Base-by-base conservation (phyloP, 2,797 vertebrate species). In the Ibycter americanus region DNA sequence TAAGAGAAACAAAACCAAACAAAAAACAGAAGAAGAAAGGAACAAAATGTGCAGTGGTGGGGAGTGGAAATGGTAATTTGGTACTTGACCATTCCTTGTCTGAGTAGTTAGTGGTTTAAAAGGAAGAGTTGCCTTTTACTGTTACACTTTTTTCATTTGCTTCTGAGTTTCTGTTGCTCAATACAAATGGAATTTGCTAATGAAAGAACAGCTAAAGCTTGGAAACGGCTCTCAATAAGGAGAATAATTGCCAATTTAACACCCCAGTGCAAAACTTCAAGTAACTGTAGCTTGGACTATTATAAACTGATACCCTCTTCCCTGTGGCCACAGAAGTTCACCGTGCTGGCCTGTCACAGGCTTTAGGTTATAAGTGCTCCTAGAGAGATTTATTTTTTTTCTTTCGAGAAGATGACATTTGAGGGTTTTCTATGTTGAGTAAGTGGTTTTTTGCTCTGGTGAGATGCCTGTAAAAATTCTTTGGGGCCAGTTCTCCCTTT, bases 121-220 rank as follows among this genome's bases (percentile, higher is more conserved):
- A 31, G 32, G 66, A 78, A 74, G 59, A 78, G 55, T 78, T 95
- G 62, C 72, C 93, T 96, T 97, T 95, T 63, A 72, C 76, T 21
- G 2, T 79, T 42, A 67, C 58, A 40, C 58, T 87, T 62, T 42
- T 77, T 95, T 79, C 29, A 8, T 93, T 97, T 84, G 79, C 82
- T 93, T 95, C 87, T 67, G 42, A 66, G 38, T 96, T 97, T 96
- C 92, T 90, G 11, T 94, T 83, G 85, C 87, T 90, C 77, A 29
- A 12, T 88, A 82, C 87, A 80, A 76, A 70, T 32, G 80, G 92
- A 76, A 96, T 96, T 95, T 96, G 83, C 92, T 93, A 83, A 63
- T 11, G 59, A 52, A 80, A 93, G 82, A 82, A 36, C 51, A 83
- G 66, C 84, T 95, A 42, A 92, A 81, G 73, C 80, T 74, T 91